Percentiles rank a stretch among this genome's conserved stretches.
These are phyloP conservation scores for Eupithecia tripunctaria DNA, from an alignment of 2,888 invertebrate genomes.

Conservation along the genomic window DNA sequence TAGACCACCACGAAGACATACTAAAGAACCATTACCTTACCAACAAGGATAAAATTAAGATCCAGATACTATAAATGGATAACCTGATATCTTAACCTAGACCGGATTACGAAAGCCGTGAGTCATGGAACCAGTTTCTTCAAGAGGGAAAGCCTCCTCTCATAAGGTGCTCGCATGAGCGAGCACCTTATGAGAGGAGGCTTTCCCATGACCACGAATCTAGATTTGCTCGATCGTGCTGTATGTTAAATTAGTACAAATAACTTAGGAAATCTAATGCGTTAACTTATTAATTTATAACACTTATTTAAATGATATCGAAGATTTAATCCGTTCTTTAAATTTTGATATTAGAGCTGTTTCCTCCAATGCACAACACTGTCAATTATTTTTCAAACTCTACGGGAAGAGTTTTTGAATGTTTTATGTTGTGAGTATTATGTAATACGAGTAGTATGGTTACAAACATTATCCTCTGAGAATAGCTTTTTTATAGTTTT, in stretches of 20 bases:
- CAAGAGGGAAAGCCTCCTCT: constrained; percentile 33
- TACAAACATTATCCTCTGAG: no score
- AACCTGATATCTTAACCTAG: constrained; percentile 36
- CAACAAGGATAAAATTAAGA: constrained; percentile 18
- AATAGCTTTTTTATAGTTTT: no score
- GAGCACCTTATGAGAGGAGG: no score
- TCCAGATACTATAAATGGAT: constrained; percentile 29
- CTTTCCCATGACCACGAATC: constrained; percentile 21
- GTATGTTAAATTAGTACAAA: neutral
- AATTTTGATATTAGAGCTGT: neutral
- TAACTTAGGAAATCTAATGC: neutral
- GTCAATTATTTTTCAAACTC: neutral
- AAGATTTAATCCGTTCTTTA: no score
- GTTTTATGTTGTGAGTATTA: neutral
- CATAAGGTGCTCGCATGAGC: constrained; percentile 1
- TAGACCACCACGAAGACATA: constrained; percentile 3
- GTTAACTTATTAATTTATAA: neutral
- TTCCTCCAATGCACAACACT: neutral
- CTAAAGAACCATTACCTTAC: constrained; percentile 1
- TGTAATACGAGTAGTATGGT: no score
- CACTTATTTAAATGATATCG: neutral
- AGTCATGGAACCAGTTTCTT: constrained; percentile 35
- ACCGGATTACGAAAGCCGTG: constrained; percentile 36
- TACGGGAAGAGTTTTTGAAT: neutral
- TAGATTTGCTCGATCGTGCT: constrained; percentile 22